phyloP scores from a whole-genome alignment of 1,140 invertebrate species.

The Hylaeus anthracinus region DNA sequence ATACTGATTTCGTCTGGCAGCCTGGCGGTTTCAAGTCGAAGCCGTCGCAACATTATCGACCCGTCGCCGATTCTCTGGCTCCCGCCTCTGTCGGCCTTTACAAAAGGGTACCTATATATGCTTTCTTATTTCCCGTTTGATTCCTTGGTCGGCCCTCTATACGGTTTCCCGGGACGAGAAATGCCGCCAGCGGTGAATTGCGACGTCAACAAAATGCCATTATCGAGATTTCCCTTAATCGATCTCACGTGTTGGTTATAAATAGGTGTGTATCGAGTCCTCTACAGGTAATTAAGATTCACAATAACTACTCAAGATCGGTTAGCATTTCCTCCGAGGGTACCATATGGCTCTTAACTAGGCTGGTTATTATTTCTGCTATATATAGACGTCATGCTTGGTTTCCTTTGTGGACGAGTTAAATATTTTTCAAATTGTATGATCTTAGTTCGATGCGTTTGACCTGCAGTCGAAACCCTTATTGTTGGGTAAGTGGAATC shows the following conservation, averaged over 20 bases:
- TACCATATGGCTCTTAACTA: too few species aligned
- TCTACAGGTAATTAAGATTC: too few species aligned
- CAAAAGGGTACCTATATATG: conserved; percentile 49
- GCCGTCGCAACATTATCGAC: conserved; percentile 51
- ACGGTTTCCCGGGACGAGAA: conserved; percentile 26
- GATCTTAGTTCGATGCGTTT: too few species aligned
- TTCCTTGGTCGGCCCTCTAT: conserved; percentile 45
- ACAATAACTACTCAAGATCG: too few species aligned
- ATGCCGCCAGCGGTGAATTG: background rate
- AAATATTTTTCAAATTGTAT: too few species aligned
- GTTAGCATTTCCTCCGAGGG: too few species aligned
- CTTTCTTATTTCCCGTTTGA: conserved; percentile 69
- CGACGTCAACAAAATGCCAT: conserved; percentile 57
- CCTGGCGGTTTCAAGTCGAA: conserved; percentile 24
- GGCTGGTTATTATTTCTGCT: too few species aligned
- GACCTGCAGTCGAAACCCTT: too few species aligned
- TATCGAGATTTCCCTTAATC: conserved; percentile 73
- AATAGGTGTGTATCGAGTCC: background rate
- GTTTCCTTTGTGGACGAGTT: too few species aligned
- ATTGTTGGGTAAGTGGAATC: too few species aligned
- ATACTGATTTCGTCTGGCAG: conserved; percentile 56
- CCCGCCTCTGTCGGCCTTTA: conserved; percentile 6
- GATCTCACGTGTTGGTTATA: conserved; percentile 55
- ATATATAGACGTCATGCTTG: too few species aligned
- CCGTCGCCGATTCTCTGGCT: conserved; percentile 31